Evolutionary conservation across 2,888 invertebrate genomes (phyloP).

Genomic region (Acanthoscelides obtectus): DNA sequence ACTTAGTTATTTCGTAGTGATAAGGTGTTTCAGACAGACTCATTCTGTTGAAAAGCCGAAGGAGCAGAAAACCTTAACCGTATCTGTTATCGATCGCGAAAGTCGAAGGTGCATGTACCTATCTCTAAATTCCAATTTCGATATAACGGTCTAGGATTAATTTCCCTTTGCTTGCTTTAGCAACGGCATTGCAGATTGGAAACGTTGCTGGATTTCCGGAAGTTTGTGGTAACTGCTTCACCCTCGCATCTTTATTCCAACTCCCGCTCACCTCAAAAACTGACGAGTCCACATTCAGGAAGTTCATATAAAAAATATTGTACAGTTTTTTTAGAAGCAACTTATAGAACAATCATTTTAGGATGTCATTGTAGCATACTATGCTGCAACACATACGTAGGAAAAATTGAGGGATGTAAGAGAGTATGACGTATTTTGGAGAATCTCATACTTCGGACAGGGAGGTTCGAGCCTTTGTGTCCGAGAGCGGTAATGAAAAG

Average conservation of each 20-base stretch:
- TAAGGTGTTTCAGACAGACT: no score
- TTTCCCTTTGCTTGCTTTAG: background rate
- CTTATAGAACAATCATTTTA: background rate
- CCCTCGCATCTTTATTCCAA: background rate
- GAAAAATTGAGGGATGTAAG: no score
- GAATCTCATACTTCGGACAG: no score
- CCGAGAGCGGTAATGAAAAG: no score
- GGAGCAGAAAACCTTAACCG: background rate
- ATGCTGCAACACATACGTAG: no score
- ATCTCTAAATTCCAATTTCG: background rate
- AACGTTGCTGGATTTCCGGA: background rate
- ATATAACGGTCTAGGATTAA: background rate
- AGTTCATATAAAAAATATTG: background rate
- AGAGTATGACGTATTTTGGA: no score
- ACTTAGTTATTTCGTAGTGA: no score
- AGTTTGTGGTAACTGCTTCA: background rate
- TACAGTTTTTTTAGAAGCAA: background rate
- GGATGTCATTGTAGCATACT: no score
- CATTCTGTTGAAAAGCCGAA: no score
- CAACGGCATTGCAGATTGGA: background rate
- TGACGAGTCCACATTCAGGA: background rate
- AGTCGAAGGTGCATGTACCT: background rate
- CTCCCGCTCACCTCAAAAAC: background rate
- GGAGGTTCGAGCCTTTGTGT: no score
- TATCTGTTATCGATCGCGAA: background rate